phyloP scores from a whole-genome alignment of 2,888 invertebrate species.

The Nebria brevicollis region DNA sequence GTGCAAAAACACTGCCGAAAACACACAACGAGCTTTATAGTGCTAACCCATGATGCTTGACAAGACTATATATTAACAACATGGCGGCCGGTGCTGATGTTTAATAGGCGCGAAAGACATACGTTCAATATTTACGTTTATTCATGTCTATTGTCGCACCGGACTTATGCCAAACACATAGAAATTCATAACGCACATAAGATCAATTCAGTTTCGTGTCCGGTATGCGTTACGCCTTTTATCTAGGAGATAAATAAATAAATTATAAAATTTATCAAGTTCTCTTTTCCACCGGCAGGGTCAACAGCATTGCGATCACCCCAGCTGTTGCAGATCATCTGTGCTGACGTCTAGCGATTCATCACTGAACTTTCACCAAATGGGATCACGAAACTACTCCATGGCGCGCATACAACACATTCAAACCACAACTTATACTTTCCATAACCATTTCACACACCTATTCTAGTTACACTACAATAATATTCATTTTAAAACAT shows the following conservation, averaged over 20 bases:
- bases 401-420: background rate
- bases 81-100: slow-evolving; percentile 64
- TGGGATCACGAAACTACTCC: too few relatives aligned
- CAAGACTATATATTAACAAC: slow-evolving; percentile 61
- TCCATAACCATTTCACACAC: too few relatives aligned
- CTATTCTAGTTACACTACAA: too few relatives aligned
- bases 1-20: slow-evolving; percentile 50
- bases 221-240: slow-evolving; percentile 40
- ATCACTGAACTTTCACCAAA: slow-evolving; percentile 4
- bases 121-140: slow-evolving; percentile 48
- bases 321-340: slow-evolving; percentile 33
- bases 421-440: background rate
- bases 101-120: slow-evolving; percentile 61
- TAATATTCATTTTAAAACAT: too few relatives aligned
- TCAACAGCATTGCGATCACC: slow-evolving; percentile 43
- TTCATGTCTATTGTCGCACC: background rate
- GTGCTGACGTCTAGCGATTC: slow-evolving; percentile 30
- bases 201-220: slow-evolving; percentile 21
- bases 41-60: slow-evolving; percentile 64
- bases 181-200: slow-evolving; percentile 6
- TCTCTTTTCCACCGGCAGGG: slow-evolving; percentile 44
- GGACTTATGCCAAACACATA: background rate
- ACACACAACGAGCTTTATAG: slow-evolving; percentile 56
- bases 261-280: slow-evolving; percentile 46
- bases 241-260: slow-evolving; percentile 45